Evolutionary conservation across 92 coral and sea anemone genomes (phyloP).

Genomic region (Nematostella vectensis): DNA sequence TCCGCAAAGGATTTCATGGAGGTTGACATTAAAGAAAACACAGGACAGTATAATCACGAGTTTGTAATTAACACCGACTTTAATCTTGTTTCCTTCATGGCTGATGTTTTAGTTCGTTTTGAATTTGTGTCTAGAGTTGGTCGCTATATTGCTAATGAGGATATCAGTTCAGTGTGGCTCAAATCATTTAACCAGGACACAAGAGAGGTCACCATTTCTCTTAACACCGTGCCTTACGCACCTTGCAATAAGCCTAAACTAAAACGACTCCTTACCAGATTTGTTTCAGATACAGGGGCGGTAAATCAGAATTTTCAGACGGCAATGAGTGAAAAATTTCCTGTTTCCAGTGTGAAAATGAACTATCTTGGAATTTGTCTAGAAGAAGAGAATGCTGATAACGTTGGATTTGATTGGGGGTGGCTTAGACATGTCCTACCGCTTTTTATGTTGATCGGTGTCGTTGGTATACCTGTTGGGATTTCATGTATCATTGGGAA

Average conservation of each 20-base stretch:
- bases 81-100: constrained; percentile 22
- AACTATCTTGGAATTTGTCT: constrained; percentile 53
- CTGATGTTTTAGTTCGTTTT: constrained; percentile 30
- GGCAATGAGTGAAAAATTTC: constrained; percentile 39
- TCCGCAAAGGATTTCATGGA: constrained; percentile 11
- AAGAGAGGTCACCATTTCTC: constrained; percentile 30
- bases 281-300: constrained; percentile 30
- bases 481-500: constrained; percentile 44
- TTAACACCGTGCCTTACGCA: constrained; percentile 44
- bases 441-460: constrained; percentile 35
- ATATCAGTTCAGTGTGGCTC: constrained; percentile 33
- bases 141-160: constrained; percentile 19
- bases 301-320: constrained; percentile 30
- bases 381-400: constrained; percentile 8
- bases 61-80: constrained; percentile 39
- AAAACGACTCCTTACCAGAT: constrained; percentile 4
- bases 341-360: constrained; percentile 27
- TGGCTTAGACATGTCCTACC: constrained; percentile 52
- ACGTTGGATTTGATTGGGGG: constrained; percentile 56
- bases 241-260: constrained; percentile 44
- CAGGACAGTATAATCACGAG: constrained; percentile 44
- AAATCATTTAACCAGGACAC: constrained; percentile 30
- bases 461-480: constrained; percentile 67
- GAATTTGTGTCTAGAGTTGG: constrained; percentile 40
- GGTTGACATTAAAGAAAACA: constrained; percentile 29